Evolutionary conservation across 2,888 invertebrate species (phyloP).

Genomic region (Agrilus cyanescens): DNA sequence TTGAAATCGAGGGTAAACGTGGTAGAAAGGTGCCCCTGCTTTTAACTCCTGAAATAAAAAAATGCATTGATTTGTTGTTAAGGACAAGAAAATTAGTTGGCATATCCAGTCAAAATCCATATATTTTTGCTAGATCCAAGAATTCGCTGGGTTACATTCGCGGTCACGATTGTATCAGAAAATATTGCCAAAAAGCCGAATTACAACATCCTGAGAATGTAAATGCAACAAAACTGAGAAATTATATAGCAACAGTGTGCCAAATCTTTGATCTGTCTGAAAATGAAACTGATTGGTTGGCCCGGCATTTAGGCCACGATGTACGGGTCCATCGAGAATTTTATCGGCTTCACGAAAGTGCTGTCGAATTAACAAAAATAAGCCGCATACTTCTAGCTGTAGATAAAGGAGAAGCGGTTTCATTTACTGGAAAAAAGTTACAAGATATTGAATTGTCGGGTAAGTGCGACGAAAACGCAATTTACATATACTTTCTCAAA

Average conservation of each 20-base stretch:
- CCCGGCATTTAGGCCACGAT: slow-evolving; percentile 13
- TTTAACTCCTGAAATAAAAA: slow-evolving; percentile 2
- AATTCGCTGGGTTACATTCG: not conserved
- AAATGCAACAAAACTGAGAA: not conserved
- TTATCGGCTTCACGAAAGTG: too few relatives aligned
- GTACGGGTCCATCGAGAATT: slow-evolving; percentile 1
- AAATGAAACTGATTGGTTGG: too few relatives aligned
- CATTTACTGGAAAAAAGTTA: slow-evolving; percentile 10
- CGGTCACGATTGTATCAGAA: slow-evolving; percentile 1
- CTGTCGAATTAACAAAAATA: too few relatives aligned
- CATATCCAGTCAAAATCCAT: not conserved
- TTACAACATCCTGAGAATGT: not conserved
- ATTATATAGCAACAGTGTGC: too few relatives aligned
- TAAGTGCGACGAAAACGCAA: too few relatives aligned
- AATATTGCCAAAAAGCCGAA: not conserved
- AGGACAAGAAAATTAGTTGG: not conserved
- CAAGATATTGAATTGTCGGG: slow-evolving; percentile 11
- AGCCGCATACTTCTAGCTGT: slow-evolving; percentile 1
- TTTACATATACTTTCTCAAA: too few relatives aligned
- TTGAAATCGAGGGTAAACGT: slow-evolving; percentile 5
- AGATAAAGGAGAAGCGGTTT: not conserved
- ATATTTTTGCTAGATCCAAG: not conserved
- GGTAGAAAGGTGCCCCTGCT: slow-evolving; percentile 6
- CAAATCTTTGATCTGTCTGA: too few relatives aligned
- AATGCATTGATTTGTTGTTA: slow-evolving; percentile 11